These are phyloP conservation scores for Sus scrofa DNA, from an alignment of 2,113 vertebrate species.

Conservation along the genomic window DNA sequence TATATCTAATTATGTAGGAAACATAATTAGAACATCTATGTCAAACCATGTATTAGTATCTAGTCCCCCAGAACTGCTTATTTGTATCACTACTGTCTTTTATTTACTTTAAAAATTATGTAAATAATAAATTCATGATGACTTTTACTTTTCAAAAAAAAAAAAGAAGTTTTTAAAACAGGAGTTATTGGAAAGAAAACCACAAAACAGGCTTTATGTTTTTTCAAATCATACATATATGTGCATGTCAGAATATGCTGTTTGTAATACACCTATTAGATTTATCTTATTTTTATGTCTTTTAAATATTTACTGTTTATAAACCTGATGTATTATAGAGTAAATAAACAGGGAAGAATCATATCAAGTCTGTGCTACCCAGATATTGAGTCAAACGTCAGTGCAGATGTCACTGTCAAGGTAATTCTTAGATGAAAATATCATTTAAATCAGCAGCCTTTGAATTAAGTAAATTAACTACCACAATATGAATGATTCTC, in stretches of 20 bases:
- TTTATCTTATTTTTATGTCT: neutral
- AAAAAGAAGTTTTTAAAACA: neutral
- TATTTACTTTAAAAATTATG: neutral
- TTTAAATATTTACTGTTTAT: neutral
- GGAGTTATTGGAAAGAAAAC: neutral
- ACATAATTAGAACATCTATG: neutral
- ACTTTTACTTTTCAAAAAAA: neutral
- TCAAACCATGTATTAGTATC: neutral
- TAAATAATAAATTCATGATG: neutral
- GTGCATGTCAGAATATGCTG: neutral
- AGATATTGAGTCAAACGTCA: neutral
- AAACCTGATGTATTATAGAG: neutral
- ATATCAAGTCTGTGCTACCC: neutral
- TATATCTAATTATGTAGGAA: neutral
- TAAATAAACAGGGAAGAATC: neutral
- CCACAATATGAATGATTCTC: neutral
- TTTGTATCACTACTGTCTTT: neutral
- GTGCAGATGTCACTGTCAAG: neutral
- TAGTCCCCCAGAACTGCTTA: neutral
- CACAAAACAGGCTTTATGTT: neutral
- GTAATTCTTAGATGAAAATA: neutral
- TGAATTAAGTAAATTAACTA: neutral
- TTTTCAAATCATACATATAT: neutral
- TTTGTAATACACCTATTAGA: neutral
- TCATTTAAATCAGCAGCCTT: neutral